Base-by-base conservation (phyloP, 2,113 vertebrate species). In the Poicephalus meyeri region DNA sequence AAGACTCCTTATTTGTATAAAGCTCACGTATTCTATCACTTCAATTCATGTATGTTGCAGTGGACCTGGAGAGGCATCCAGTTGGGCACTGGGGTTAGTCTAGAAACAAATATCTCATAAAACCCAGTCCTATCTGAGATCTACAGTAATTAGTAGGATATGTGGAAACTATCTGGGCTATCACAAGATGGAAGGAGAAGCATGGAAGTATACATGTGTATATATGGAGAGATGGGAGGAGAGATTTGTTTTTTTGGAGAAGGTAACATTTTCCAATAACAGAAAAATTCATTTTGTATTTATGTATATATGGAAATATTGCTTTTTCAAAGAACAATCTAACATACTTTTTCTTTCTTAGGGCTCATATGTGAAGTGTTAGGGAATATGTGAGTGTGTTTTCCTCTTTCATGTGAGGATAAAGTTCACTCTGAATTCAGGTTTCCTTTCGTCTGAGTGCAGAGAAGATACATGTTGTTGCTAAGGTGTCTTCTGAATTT, bases 301-400 rank as follows among this genome's bases (percentile, higher is more conserved):
- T 33, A 23, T 12, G 15, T 56, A 33, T 64, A 25, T 73, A 50
- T 16, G 33, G 42, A 63, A 92, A 42, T 1, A 0, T 35, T 88
- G 72, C 20, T 65, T 69, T 70, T 55, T 81, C 9, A 17, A 88
- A 77, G 85, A 91, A 55, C 42, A 65, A 80, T 68, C 42, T 68
- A 61, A 64, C 55, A 26, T 71, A 33, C 73, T 94, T 95, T 95
- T 88, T 64, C 64, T 73, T 53, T 52, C 70, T 78, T 65, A 66
- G 58, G 71, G 82, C 61, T 49, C 23, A 1, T 81, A 42, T 88
- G 29, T 89, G 61, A 44, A 65, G 9, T 52, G 53, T 69, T 58
- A 71, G 69, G 74, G 20, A 71, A 37, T 47, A 42, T 60, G 60
- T 19, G 49, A 82, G 42, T 1, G 9, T 17, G 11, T 74, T 88